Conservation (phyloP, 2,888 invertebrate genomes). For the Actias luna region DNA sequence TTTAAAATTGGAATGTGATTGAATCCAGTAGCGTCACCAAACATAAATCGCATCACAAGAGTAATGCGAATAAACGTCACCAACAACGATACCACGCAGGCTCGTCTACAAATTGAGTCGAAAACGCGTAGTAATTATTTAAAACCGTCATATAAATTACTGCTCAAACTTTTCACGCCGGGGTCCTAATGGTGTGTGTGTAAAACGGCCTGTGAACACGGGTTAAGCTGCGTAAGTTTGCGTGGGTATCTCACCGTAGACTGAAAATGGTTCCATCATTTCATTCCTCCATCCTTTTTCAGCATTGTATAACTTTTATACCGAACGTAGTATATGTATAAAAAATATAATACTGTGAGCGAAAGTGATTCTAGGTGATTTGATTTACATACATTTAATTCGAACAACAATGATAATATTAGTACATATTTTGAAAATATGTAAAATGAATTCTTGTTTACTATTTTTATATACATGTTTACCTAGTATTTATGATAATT, state of each 20-base stretch:
- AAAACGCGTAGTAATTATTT: conserved; percentile 81
- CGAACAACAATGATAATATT: neutral
- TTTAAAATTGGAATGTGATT: conserved; percentile 14
- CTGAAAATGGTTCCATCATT: conserved; percentile 80
- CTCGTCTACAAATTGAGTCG: conserved; percentile 81
- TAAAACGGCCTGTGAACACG: conserved; percentile 39
- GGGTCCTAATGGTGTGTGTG: conserved; percentile 45
- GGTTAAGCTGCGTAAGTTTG: conserved; percentile 41
- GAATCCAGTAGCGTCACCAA: conserved; percentile 30
- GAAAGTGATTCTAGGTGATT: neutral
- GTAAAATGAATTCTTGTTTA: neutral
- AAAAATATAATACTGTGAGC: conserved; percentile 18
- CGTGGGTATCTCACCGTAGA: conserved; percentile 56
- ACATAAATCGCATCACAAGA: conserved; percentile 44
- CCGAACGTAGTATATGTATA: conserved; percentile 41
- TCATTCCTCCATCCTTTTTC: conserved; percentile 76
- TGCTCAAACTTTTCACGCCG: conserved; percentile 78
- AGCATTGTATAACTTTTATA: conserved; percentile 68
- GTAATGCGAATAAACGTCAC: conserved; percentile 64
- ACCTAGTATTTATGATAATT: neutral
- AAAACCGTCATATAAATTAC: conserved; percentile 82
- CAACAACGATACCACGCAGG: conserved; percentile 56
- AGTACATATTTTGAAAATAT: neutral
- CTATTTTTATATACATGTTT: neutral
- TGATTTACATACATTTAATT: neutral